phyloP scores from a whole-genome alignment of 2,113 vertebrate genomes.

The Chaetodon trifascialis region DNA sequence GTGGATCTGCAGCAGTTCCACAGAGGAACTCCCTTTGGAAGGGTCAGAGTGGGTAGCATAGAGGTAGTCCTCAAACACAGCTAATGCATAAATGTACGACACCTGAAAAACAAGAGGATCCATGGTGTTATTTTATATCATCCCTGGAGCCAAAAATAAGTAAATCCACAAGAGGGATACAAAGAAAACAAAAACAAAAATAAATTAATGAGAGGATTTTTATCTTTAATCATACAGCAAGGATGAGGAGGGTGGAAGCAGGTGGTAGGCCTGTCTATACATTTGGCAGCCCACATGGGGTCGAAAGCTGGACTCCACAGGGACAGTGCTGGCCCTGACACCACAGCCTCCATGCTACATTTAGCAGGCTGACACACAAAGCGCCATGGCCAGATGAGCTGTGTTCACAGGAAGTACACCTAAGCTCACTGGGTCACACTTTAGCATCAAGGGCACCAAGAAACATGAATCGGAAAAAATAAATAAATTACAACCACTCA shows the following conservation, averaged over 20 bases:
- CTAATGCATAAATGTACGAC: slow-evolving; percentile 90
- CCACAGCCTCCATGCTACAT: slow-evolving; percentile 72
- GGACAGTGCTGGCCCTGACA: slow-evolving; percentile 53
- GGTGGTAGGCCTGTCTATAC: slow-evolving; percentile 25
- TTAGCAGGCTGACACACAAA: slow-evolving; percentile 73
- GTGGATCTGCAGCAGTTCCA: slow-evolving; percentile 90
- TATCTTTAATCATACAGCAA: slow-evolving; percentile 27
- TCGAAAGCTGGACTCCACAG: slow-evolving; percentile 51
- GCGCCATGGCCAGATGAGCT: slow-evolving; percentile 70
- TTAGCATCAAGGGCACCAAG: slow-evolving; percentile 52
- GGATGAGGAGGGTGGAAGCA: background rate
- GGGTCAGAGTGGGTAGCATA: slow-evolving; percentile 89
- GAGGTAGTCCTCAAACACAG: slow-evolving; percentile 95
- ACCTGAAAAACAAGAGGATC: slow-evolving; percentile 84
- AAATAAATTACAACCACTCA: slow-evolving; percentile 61
- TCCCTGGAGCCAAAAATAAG: slow-evolving; percentile 13
- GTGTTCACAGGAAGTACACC: slow-evolving; percentile 67
- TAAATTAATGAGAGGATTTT: slow-evolving; percentile 16
- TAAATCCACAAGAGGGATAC: background rate
- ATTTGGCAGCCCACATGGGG: slow-evolving; percentile 56
- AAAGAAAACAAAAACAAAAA: slow-evolving; percentile 7
- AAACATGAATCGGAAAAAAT: slow-evolving; percentile 58
- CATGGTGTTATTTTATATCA: background rate
- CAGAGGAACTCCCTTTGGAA: slow-evolving; percentile 71
- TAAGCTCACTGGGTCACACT: slow-evolving; percentile 53